Conservation (phyloP, 2,797 vertebrate genomes). For the Anisognathus igniventris region DNA sequence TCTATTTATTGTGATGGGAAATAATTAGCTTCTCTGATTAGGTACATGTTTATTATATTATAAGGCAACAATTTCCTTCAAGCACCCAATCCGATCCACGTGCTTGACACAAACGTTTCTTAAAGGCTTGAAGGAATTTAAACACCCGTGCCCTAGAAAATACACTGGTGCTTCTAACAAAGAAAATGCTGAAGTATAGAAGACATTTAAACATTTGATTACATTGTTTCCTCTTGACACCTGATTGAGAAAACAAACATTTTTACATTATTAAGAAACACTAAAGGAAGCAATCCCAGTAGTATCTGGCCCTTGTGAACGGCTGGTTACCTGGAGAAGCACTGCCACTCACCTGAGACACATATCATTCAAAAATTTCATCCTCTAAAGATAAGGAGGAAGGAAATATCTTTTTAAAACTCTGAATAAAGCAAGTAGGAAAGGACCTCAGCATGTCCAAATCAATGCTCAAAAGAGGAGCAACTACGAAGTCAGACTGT, state of each 20-base stretch:
- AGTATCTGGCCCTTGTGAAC: neutral
- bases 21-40: conserved; percentile 43
- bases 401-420: neutral
- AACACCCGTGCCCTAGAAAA: conserved; percentile 2
- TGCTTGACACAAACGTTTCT: neutral
- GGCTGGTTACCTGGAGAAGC: neutral
- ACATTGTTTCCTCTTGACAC: conserved; percentile 11
- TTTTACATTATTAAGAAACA: neutral
- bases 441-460: neutral
- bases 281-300: neutral
- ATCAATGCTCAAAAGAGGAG: neutral
- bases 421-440: neutral
- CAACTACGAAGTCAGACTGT: neutral
- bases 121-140: neutral
- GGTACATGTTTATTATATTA: conserved; percentile 1
- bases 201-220: conserved; percentile 36
- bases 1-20: conserved; percentile 23
- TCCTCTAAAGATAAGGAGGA: neutral
- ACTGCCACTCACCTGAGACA: neutral
- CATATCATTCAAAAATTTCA: neutral
- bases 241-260: neutral
- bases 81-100: neutral
- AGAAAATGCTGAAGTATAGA: neutral
- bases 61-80: neutral
- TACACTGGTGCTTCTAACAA: neutral